These are phyloP conservation scores for Lasioglossum vierecki DNA, from an alignment of 2,888 invertebrate genomes.

Conservation along the genomic window DNA sequence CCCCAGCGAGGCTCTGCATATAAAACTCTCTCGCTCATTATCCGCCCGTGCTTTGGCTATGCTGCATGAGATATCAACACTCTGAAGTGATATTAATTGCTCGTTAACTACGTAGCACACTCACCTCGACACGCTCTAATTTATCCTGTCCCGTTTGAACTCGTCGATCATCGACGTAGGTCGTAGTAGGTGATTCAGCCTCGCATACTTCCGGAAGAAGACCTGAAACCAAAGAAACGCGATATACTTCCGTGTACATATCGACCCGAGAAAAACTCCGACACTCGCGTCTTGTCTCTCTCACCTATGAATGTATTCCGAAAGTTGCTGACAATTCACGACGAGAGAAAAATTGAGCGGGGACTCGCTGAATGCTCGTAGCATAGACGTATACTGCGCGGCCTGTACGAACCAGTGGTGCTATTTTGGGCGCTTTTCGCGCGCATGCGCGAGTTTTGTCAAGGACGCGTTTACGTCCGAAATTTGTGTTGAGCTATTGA, in stretches of 20 bases:
- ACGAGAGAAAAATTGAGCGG: not conserved
- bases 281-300: not conserved
- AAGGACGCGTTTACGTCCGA: too few relatives aligned
- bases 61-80: constrained; percentile 78
- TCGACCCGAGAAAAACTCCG: not conserved
- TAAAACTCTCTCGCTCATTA: constrained; percentile 55
- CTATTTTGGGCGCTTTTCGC: too few relatives aligned
- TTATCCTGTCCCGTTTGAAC: constrained; percentile 33
- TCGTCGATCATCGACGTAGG: constrained; percentile 27
- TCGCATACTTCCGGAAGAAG: not conserved
- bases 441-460: too few relatives aligned
- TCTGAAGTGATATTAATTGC: constrained; percentile 62
- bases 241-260: constrained; percentile 10
- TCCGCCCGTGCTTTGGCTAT: constrained; percentile 81
- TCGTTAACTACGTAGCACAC: constrained; percentile 58
- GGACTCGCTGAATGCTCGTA: constrained; percentile 6
- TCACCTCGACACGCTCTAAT: constrained; percentile 44
- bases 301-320: not conserved
- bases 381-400: too few relatives aligned
- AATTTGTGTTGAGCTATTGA: too few relatives aligned
- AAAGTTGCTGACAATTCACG: not conserved
- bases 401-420: too few relatives aligned
- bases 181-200: constrained; percentile 39
- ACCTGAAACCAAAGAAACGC: not conserved
- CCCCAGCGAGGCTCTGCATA: constrained; percentile 49